Evolutionary conservation across 2,797 vertebrate species (phyloP).

Genomic region (Crocodylus rhombifer): DNA sequence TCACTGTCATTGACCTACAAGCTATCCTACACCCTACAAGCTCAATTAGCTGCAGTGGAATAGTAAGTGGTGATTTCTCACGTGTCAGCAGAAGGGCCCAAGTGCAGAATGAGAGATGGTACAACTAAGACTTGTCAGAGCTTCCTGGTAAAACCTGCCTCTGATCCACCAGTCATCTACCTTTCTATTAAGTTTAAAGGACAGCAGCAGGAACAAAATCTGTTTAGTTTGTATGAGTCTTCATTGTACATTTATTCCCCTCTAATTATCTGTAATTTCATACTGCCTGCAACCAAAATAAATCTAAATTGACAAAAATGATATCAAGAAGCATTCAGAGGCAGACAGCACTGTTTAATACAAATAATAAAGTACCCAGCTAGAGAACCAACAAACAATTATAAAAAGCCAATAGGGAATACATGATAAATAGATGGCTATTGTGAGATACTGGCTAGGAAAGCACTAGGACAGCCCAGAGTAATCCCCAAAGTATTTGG

Average conservation of each 20-base stretch:
- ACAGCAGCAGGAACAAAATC: not conserved
- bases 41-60: too few species aligned
- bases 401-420: conserved; percentile 29
- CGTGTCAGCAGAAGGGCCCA: not conserved
- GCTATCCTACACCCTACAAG: too few species aligned
- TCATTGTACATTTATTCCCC: not conserved
- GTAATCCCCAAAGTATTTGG: conserved; percentile 50
- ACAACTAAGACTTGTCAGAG: not conserved
- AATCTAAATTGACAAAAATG: not conserved
- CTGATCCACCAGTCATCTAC: not conserved
- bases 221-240: not conserved
- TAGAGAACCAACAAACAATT: conserved; percentile 32
- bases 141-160: not conserved
- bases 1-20: too few species aligned
- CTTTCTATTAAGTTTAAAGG: not conserved
- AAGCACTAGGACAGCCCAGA: conserved; percentile 41
- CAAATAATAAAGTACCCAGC: conserved; percentile 9
- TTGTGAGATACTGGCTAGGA: conserved; percentile 56
- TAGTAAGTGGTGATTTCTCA: too few species aligned
- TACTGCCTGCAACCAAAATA: not conserved
- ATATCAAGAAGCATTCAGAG: not conserved
- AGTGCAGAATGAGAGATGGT: not conserved
- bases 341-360: conserved; percentile 8
- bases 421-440: conserved; percentile 56
- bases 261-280: not conserved